Evolutionary conservation across 2,797 vertebrate genomes (phyloP).

Genomic region (Anisognathus igniventris): DNA sequence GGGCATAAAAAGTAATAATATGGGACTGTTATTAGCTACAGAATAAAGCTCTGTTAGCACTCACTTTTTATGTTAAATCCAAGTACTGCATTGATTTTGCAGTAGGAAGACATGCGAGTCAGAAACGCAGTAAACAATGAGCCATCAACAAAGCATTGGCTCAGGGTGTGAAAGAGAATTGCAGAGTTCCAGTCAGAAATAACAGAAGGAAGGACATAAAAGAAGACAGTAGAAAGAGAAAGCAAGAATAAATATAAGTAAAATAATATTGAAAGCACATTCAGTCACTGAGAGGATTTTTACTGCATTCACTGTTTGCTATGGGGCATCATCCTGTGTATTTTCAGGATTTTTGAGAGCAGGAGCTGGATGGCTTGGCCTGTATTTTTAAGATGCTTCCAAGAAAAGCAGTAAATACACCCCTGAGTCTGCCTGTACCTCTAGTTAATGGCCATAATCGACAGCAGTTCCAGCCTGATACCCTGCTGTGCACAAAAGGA

Average conservation of each 20-base stretch:
- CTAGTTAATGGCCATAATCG: not conserved
- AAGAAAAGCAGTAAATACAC: not conserved
- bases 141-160: not conserved
- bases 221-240: not conserved
- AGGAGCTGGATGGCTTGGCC: not conserved
- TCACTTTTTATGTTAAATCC: constrained; percentile 15
- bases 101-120: not conserved
- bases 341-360: not conserved
- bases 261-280: not conserved
- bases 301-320: not conserved
- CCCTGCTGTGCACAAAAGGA: not conserved
- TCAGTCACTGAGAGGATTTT: not conserved
- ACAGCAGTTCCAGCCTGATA: not conserved
- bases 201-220: not conserved
- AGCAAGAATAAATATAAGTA: not conserved
- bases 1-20: not conserved
- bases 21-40: not conserved
- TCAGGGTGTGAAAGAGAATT: not conserved
- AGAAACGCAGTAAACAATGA: not conserved
- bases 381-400: not conserved
- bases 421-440: not conserved
- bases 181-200: not conserved
- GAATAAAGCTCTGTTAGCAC: not conserved
- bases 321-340: accelerated
- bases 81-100: constrained; percentile 10